Percentiles rank a stretch among this genome's conserved stretches.
These are phyloP conservation scores for Microctonus aethiopoides DNA, from an alignment of 2,888 invertebrate species.

Conservation along the genomic window DNA sequence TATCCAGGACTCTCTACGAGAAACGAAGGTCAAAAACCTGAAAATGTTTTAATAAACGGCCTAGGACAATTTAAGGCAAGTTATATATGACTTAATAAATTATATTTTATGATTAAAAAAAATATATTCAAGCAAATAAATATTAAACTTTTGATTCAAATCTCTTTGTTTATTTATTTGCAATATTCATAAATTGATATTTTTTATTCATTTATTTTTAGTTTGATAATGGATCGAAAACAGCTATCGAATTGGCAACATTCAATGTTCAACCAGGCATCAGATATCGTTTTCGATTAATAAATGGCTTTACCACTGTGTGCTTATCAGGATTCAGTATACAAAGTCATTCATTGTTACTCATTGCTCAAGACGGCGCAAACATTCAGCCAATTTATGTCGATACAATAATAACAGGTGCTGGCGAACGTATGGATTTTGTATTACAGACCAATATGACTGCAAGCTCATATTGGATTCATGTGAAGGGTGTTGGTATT, in stretches of 20 bases:
- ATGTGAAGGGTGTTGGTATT: conserved; percentile 68
- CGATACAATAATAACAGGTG: conserved; percentile 65
- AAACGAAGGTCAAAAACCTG: conserved; percentile 63
- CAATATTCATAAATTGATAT: too few species aligned
- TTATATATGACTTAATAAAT: neutral
- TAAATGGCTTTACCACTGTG: conserved; percentile 70
- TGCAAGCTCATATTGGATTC: conserved; percentile 69
- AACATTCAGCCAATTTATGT: conserved; percentile 68
- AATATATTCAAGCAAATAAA: neutral
- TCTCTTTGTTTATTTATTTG: neutral
- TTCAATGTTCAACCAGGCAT: conserved; percentile 64
- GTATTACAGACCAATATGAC: conserved; percentile 68
- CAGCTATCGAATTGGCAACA: conserved; percentile 25
- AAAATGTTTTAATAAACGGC: conserved; percentile 62
- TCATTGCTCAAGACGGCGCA: conserved; percentile 70
- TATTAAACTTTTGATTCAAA: neutral
- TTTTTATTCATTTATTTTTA: neutral
- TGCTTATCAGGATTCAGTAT: conserved; percentile 69
- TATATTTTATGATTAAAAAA: neutral
- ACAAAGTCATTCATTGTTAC: conserved; percentile 68
- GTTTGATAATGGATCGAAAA: conserved; percentile 13
- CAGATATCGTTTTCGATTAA: conserved; percentile 69
- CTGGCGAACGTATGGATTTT: conserved; percentile 76
- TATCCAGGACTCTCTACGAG: conserved; percentile 66
- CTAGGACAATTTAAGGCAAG: conserved; percentile 53